phyloP scores from a whole-genome alignment of 2,113 vertebrate species.

The Aldabrachelys gigantea region DNA sequence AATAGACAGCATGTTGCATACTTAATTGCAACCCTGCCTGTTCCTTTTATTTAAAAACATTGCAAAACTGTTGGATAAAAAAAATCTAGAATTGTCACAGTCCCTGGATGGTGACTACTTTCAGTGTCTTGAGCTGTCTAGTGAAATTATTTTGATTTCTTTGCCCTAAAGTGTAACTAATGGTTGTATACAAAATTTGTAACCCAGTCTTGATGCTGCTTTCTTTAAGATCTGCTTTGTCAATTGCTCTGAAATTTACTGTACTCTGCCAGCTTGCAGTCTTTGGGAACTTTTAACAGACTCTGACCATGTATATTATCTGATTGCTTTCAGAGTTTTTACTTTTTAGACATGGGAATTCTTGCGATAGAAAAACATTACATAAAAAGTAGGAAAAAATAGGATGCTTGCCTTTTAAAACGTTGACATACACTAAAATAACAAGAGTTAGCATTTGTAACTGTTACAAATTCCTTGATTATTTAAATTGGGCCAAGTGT shows the following conservation, averaged over 20 bases:
- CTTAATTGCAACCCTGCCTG: background rate
- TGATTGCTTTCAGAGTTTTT: background rate
- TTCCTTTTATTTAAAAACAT: background rate
- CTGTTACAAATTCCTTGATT: background rate
- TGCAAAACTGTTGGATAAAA: background rate
- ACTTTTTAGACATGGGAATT: background rate
- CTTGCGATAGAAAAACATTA: background rate
- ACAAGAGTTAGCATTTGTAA: background rate
- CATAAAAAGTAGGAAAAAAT: background rate
- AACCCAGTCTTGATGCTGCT: constrained; percentile 23
- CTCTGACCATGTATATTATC: fast-evolving
- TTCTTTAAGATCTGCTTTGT: constrained; percentile 61
- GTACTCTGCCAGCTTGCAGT: background rate
- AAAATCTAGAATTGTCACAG: background rate
- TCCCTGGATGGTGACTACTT: background rate
- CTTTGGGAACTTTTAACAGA: background rate
- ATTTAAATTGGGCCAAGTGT: background rate
- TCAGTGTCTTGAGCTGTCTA: constrained; percentile 27
- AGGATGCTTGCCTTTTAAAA: background rate
- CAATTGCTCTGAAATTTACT: constrained; percentile 49
- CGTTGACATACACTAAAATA: background rate
- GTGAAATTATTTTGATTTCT: constrained; percentile 39
- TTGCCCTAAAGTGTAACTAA: constrained; percentile 56
- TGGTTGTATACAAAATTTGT: constrained; percentile 64
- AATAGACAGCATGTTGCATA: background rate